These are phyloP conservation scores for Paedocypris sp. DNA, from an alignment of 2,113 vertebrate species.

Conservation along the genomic window DNA sequence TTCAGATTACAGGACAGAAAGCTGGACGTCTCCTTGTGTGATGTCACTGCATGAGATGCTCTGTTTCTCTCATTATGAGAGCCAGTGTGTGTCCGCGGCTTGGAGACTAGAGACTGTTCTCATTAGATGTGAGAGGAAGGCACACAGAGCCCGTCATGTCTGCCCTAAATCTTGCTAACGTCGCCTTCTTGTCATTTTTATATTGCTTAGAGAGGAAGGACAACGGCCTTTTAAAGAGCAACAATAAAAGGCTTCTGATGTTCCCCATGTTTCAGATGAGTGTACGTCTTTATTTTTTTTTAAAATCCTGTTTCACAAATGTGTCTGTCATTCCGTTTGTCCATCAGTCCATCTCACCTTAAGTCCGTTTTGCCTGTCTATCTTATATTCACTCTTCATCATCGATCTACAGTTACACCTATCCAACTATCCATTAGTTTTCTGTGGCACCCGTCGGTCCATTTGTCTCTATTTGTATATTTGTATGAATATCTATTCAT, in stretches of 20 bases:
- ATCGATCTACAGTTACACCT: too few species aligned
- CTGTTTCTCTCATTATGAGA: slow-evolving; percentile 15
- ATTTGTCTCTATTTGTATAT: too few species aligned
- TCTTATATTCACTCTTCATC: too few species aligned
- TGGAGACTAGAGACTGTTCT: slow-evolving; percentile 10
- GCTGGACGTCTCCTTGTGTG: slow-evolving; percentile 2
- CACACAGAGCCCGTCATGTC: background rate
- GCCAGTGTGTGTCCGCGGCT: background rate
- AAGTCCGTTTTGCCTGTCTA: too few species aligned
- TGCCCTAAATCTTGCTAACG: slow-evolving; percentile 23
- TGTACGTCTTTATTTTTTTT: too few species aligned
- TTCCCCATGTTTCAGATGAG: slow-evolving; percentile 22
- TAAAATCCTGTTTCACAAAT: too few species aligned
- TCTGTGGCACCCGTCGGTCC: too few species aligned
- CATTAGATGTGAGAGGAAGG: slow-evolving; percentile 16
- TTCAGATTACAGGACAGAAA: background rate
- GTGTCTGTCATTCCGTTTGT: background rate
- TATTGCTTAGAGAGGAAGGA: background rate
- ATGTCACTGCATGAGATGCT: slow-evolving; percentile 4
- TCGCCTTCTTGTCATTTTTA: slow-evolving; percentile 19
- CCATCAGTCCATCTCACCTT: too few species aligned
- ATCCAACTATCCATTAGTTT: too few species aligned
- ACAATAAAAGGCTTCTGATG: slow-evolving; percentile 28
- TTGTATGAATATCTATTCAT: too few species aligned
- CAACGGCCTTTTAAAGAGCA: slow-evolving; percentile 24